Percentiles rank a stretch among this genome's conserved stretches.
phyloP scores from a whole-genome alignment of 2,113 vertebrate genomes.

The Poeciliopsis retropinna region DNA sequence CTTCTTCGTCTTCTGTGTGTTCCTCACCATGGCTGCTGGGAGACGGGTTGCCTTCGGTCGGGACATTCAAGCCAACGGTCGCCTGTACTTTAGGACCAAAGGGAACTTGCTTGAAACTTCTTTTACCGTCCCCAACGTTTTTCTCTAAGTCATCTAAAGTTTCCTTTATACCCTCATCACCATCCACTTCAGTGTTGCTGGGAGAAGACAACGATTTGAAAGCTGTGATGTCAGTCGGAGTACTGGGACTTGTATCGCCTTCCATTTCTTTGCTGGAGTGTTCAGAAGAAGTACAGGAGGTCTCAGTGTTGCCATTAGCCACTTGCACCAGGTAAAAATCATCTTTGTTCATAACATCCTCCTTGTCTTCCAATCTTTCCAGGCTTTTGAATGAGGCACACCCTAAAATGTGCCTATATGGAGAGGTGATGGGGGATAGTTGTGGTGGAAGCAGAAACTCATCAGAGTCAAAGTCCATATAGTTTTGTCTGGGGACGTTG shows the following conservation, averaged over 20 bases:
- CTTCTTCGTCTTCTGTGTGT: background rate
- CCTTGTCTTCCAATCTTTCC: background rate
- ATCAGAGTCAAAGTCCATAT: background rate
- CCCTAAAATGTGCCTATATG: background rate
- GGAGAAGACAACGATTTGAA: background rate
- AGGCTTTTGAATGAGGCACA: background rate
- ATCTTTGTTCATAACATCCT: background rate
- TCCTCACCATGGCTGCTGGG: slow-evolving; percentile 25
- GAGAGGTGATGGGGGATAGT: slow-evolving; percentile 57
- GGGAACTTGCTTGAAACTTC: slow-evolving; percentile 1
- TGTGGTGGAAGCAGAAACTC: slow-evolving; percentile 27
- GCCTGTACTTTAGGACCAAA: background rate
- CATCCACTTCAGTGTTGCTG: background rate
- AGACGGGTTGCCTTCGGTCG: slow-evolving; percentile 12
- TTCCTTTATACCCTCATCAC: background rate
- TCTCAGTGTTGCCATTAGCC: background rate
- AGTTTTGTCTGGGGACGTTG: background rate
- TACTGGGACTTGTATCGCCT: background rate
- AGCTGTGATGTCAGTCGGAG: background rate
- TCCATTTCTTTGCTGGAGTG: background rate
- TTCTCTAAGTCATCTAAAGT: slow-evolving; percentile 3
- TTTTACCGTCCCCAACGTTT: background rate
- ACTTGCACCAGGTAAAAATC: background rate
- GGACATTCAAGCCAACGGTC: background rate
- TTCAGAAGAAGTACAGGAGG: background rate